Percentiles rank a stretch among this genome's conserved stretches.
These are phyloP conservation scores for Simalia tracyae DNA, from an alignment of 2,797 vertebrate genomes.

Conservation along the genomic window DNA sequence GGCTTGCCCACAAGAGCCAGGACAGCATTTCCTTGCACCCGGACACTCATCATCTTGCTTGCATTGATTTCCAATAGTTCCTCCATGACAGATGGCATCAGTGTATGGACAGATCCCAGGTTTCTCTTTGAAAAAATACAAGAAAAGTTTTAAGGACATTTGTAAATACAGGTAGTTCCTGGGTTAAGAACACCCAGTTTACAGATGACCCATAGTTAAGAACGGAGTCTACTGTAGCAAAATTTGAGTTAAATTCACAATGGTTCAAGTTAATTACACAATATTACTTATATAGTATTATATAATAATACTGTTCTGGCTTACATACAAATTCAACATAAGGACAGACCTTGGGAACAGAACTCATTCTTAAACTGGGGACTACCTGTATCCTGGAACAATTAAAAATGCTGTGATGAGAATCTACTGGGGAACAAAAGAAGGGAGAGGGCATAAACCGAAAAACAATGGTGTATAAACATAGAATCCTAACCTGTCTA, in stretches of 20 bases:
- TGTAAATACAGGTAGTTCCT: no score
- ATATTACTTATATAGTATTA: no score
- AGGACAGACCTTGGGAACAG: no score
- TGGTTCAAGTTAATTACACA: no score
- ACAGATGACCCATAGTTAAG: no score
- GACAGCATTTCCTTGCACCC: neutral
- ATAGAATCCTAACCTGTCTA: neutral
- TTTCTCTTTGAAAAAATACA: neutral
- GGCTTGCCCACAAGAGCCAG: neutral
- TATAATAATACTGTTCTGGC: no score
- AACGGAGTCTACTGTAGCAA: no score
- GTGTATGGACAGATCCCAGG: neutral
- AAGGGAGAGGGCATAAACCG: neutral
- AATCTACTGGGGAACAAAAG: neutral
- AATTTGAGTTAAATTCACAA: no score
- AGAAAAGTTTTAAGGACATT: neutral
- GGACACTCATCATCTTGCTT: neutral
- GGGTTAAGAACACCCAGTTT: no score
- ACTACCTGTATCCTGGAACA: neutral
- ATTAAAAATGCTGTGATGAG: neutral
- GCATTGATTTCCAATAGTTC: neutral
- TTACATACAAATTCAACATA: no score
- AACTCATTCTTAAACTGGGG: no score
- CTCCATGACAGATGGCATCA: neutral
- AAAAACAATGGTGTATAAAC: neutral